Base-by-base conservation (phyloP, 2,888 invertebrate species). In the Helicoverpa assulta region DNA sequence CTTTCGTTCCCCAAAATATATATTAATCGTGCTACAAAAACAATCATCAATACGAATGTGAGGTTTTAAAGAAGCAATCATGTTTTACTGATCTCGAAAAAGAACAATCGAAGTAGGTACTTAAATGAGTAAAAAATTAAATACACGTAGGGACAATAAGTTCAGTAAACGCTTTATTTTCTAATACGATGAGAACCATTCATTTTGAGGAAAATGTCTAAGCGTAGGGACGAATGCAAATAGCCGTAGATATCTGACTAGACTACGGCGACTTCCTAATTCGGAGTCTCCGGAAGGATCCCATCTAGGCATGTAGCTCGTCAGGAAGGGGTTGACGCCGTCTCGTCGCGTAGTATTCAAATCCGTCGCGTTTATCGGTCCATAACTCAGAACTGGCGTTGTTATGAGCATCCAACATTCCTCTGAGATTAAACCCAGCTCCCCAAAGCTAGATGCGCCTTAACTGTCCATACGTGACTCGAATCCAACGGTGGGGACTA, bases 331-430 rank as follows among this genome's bases (percentile, higher is more conserved):
- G 85, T 85, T 80, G 89, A 71, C 88, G 90, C 87, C 90, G 88
- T 88, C 88, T 80, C 85, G 91, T 81, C 90, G 89, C 87, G 82
- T 82, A 79, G 80, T 89, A 94, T 93, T 93, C 91, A 93, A 92
- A 92, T 91, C 88, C 89, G 80, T 76, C 87, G 83, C 88, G 89
- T 92, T 94, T 94, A 94, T 94, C 92, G 90, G 89, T 86, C 89
- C 89, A 94, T 95, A 92, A 94, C 89, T 93, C 90, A 90, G 89
- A 86, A 88, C 87, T 84, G 86, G 86, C 85, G 89, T 86, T 90
- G 88, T 91, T 91, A 92, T 88, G 88, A 88, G 85, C 89, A 88
- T 90, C 90, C 88, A 80, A 87, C 93, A 93, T 94, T 93, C 92
- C 92, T 83, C 67, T 72, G 82, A 94, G 90, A 94, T 95, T 94